These are phyloP conservation scores for Ranitomeya variabilis DNA, from an alignment of 2,113 vertebrate species.

Conservation along the genomic window DNA sequence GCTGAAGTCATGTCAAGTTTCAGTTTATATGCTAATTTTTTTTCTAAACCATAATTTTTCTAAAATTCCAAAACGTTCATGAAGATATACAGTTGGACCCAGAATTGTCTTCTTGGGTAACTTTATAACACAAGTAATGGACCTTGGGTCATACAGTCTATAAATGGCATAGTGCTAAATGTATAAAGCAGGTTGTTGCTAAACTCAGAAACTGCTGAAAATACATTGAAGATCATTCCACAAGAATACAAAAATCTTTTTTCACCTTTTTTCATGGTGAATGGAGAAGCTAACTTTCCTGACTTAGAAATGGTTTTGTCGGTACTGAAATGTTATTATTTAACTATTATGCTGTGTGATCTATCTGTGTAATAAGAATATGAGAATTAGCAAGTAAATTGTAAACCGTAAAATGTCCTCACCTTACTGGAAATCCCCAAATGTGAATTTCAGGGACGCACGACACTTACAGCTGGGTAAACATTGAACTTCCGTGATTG, in stretches of 20 bases:
- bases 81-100: not conserved
- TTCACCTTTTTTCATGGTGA: too few relatives aligned
- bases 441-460: not conserved
- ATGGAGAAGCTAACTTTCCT: too few relatives aligned
- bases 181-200: too few relatives aligned
- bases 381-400: not conserved
- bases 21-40: not conserved
- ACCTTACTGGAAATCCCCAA: slow-evolving; percentile 21
- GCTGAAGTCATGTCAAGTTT: not conserved
- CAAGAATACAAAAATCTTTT: too few relatives aligned
- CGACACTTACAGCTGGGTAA: not conserved
- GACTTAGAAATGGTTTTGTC: too few relatives aligned
- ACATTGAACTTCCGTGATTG: not conserved
- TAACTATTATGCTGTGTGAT: not conserved
- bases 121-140: too few relatives aligned
- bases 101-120: not conserved
- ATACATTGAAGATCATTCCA: too few relatives aligned
- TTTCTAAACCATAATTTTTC: not conserved
- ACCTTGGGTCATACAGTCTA: too few relatives aligned
- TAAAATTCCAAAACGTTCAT: not conserved
- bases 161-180: too few relatives aligned
- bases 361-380: not conserved
- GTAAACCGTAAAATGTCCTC: not conserved
- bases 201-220: too few relatives aligned
- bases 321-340: too few relatives aligned